Evolutionary conservation across 2,113 vertebrate genomes (phyloP), one percentile per base, ranked within the genome.

Genomic region (Paradoxurus hermaphroditus): DNA sequence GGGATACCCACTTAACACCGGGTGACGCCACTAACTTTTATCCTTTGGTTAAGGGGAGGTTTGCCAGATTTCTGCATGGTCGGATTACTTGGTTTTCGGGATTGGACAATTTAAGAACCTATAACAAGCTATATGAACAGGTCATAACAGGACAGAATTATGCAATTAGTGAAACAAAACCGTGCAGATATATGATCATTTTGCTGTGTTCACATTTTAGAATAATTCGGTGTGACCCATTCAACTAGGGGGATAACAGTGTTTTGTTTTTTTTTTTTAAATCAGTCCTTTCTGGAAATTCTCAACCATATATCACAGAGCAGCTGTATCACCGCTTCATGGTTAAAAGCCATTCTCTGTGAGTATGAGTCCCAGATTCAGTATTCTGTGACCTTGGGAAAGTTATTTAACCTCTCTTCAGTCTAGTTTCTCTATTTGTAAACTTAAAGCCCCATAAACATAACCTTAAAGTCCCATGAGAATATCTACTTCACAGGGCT

Each of bases 221-320:
- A 98, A 62, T 63, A 96, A 34, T 41, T 19, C n/a, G n/a, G n/a
- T n/a, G n/a, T 63, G 27, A 94, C 82, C 25, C 25, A 75, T 46
- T 46, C 73, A 18, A 6, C 41, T 46, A 77, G 14, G 14, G 4
- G 73, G 16, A 18, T 77, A 46, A 77, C 14, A 46, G 41, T 29
- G 25, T 41, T 10, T 75, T 41, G 49, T 27, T 73, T 41, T 29
- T 21, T 72, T 72, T 25, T 46, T 75, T 73, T 41, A 27, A 56
- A 84, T 84, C 23, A 77, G 25, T 84, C 29, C 4, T 87, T n/a
- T 75, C 7, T 70, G 29, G 44, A 88, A 65, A 51, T 77, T 91
- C 39, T 86, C 25, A 86, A 77, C 46, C 19, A 12, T 72, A 4
- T 82, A 79, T 68, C 41, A 65, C 8, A 89, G 41, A 91, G 19